phyloP scores from a whole-genome alignment of 2,113 vertebrate species.

The Actenoides lindsayi region DNA sequence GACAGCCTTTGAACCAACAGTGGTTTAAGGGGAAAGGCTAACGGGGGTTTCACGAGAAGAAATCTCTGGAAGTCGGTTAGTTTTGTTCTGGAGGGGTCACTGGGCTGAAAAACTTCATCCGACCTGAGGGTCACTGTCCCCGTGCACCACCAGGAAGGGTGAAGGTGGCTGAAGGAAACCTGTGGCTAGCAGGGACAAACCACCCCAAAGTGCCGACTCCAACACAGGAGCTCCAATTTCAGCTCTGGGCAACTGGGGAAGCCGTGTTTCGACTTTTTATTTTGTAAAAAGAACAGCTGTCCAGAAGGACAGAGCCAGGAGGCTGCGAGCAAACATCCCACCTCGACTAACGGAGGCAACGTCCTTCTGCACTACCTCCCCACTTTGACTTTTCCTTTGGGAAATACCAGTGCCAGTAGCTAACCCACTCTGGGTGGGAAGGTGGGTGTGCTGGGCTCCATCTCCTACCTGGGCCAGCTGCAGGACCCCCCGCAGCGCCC shows the following conservation, averaged over 20 bases:
- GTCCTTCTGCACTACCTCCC: not conserved
- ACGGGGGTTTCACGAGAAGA: rapidly evolving
- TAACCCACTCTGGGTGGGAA: rapidly evolving
- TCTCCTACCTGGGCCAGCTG: conserved; percentile 85
- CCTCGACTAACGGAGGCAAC: not conserved
- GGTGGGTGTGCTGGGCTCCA: not conserved
- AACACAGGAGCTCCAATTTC: not conserved
- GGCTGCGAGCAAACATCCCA: not conserved
- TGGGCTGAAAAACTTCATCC: not conserved
- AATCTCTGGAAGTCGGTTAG: not conserved
- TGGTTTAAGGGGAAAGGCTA: not conserved
- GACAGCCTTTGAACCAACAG: not conserved
- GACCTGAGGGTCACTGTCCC: not conserved
- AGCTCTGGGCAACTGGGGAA: not conserved
- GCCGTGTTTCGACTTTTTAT: not conserved
- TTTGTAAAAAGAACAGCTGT: not conserved
- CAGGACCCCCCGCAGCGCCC: conserved; percentile 79
- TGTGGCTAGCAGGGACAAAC: not conserved
- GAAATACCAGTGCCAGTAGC: not conserved
- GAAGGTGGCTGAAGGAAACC: not conserved
- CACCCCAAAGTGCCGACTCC: not conserved
- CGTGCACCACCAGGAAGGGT: not conserved
- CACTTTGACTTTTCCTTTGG: not conserved
- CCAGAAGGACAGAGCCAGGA: not conserved
- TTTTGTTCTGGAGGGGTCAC: not conserved